Evolutionary conservation across 2,888 invertebrate species (phyloP), one percentile per base, ranked within the genome.

Genomic region (Trichopoda pennipes): DNA sequence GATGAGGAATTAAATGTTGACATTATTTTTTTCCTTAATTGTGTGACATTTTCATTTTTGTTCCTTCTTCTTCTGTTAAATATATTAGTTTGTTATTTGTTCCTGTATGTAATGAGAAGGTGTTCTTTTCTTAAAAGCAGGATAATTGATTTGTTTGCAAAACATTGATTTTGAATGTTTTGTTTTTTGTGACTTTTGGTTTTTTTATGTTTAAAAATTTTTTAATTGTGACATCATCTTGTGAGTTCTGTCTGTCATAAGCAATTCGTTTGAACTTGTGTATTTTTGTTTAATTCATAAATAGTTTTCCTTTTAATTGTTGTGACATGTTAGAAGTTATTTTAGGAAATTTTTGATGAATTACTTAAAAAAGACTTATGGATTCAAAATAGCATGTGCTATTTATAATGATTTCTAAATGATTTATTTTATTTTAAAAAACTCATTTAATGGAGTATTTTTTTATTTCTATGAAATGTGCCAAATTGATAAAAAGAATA

Each of bases 311-410:
- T 60, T 69, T 19, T 16, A 58, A 58, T 66, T 84, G 86, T 88
- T 89, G 84, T 89, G 88, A 89, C 88, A 86, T 80, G 86, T 86
- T 86, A 42, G 58, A 70, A 58, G 12, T 51, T 58, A 63, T 55
- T 35, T 53, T 10, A 8, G 32, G 8, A 60, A 53, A 63, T 64
- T 69, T 38, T 70, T 81, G 81, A 81, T 78, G 66, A 75, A 82
- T 82, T 63, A 79, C 56, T 79, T 72, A 32, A 28, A 23, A n/a
- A 8, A 44, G 21, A 61, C 42, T 28, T 9, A 23, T 64, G 42
- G 17, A 16, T 14, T 47, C n/a, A 7, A 4, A 44, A 35, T 77
- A 69, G 76, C 77, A 80, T 80, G 76, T 38, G 80, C 76, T 64
- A 32, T 42, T 47, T 17, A 3, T 23, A 6, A 6, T n/a, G 9